Evolutionary conservation across 2,888 invertebrate species (phyloP).

Genomic region (Apomyelois bistriatella): DNA sequence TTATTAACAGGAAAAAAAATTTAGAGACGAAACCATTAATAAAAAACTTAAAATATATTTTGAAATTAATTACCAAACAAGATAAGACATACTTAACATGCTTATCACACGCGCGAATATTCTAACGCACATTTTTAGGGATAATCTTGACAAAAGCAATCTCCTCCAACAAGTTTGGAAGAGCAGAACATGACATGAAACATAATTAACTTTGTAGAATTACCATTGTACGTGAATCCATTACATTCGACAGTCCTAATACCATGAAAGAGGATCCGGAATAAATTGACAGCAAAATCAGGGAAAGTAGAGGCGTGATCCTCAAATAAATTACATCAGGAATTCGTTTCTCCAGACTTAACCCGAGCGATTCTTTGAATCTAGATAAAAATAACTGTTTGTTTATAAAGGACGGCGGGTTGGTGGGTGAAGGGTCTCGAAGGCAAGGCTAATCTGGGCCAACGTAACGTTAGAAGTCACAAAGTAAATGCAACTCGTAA

Average conservation of each 20-base stretch:
- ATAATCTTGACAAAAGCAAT: not conserved
- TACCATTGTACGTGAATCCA: constrained; percentile 7
- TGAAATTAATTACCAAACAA: not conserved
- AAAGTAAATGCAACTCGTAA: not conserved
- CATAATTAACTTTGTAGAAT: not conserved
- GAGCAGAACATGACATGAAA: not conserved
- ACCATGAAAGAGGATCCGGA: not conserved
- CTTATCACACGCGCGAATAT: not conserved
- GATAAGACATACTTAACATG: not conserved
- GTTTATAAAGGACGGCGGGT: not conserved
- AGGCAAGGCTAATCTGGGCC: constrained; percentile 1
- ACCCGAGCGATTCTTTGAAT: not conserved
- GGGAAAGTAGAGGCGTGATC: not conserved
- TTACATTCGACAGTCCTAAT: constrained; percentile 5
- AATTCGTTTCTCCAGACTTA: not conserved
- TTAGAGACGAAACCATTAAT: too few species aligned
- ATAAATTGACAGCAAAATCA: constrained; percentile 1
- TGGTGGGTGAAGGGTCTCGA: not conserved
- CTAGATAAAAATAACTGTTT: not conserved
- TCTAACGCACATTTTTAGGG: not conserved
- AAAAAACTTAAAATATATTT: too few species aligned
- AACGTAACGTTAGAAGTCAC: not conserved
- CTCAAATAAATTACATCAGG: not conserved
- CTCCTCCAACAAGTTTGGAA: not conserved
- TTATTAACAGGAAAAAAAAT: not conserved